These are phyloP conservation scores for Bursaphelenchus okinawaensis DNA, from an alignment of 2,888 invertebrate species.

Conservation along the genomic window DNA sequence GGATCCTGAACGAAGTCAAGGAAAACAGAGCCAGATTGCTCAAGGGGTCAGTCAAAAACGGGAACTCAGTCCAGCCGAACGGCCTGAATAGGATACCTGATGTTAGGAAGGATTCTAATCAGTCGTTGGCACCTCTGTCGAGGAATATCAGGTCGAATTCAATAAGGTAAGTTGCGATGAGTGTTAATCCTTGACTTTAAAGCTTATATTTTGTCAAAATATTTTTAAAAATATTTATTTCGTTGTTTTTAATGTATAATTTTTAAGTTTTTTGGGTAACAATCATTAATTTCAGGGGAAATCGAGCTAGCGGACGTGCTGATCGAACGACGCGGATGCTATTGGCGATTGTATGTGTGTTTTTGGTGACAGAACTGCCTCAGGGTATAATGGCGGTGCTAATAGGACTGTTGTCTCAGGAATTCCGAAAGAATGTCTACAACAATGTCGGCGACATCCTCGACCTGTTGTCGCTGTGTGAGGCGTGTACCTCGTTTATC, in stretches of 20 bases:
- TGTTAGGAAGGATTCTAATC: slow-evolving; percentile 13
- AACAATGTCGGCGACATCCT: slow-evolving; percentile 60
- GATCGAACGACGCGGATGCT: slow-evolving; percentile 62
- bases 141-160: background rate
- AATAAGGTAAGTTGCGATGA: background rate
- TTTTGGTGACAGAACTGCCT: slow-evolving; percentile 62
- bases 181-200: too few species aligned
- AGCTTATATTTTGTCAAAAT: too few species aligned
- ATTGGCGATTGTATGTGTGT: slow-evolving; percentile 61
- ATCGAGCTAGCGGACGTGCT: slow-evolving; percentile 30
- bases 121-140: slow-evolving; percentile 2
- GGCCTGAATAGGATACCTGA: background rate
- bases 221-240: too few species aligned
- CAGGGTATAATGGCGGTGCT: slow-evolving; percentile 61
- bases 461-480: slow-evolving; percentile 61
- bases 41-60: slow-evolving; percentile 26
- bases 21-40: slow-evolving; percentile 42
- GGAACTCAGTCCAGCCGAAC: slow-evolving; percentile 9
- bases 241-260: too few species aligned
- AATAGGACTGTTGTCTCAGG: slow-evolving; percentile 57
- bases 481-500: slow-evolving; percentile 62
- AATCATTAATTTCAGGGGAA: background rate
- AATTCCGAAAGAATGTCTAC: slow-evolving; percentile 59
- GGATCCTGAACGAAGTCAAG: slow-evolving; percentile 59
- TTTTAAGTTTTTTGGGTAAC: too few species aligned